Conservation (phyloP, 2,113 vertebrate species). For the Saccopteryx leptura region DNA sequence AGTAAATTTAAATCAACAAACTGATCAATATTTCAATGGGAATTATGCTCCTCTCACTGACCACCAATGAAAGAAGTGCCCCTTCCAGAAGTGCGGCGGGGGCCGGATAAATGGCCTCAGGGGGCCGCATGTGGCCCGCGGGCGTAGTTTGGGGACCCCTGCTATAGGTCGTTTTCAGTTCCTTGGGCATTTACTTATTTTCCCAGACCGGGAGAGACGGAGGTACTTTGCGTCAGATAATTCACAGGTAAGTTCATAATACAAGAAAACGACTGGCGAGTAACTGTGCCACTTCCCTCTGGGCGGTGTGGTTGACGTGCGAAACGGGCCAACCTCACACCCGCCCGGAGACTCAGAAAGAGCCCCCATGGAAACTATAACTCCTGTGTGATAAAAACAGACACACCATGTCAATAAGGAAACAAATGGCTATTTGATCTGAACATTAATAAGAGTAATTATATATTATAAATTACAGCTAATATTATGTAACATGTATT, state of each 20-base stretch:
- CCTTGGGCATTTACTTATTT: neutral
- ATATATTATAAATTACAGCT: neutral
- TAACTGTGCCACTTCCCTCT: neutral
- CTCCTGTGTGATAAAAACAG: neutral
- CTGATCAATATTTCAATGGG: too few relatives aligned
- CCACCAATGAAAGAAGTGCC: too few relatives aligned
- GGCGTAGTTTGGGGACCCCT: too few relatives aligned
- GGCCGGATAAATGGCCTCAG: too few relatives aligned
- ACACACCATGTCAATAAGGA: neutral
- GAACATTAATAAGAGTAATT: neutral
- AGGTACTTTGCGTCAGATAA: neutral
- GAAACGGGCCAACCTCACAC: neutral
- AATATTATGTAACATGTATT: neutral
- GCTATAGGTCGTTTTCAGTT: neutral
- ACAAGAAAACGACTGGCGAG: neutral
- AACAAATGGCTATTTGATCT: neutral
- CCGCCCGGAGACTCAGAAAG: too few relatives aligned
- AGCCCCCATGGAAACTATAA: neutral
- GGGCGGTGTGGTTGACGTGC: too few relatives aligned
- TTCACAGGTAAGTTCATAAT: neutral
- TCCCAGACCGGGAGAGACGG: neutral
- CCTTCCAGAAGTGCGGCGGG: too few relatives aligned
- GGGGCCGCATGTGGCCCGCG: too few relatives aligned
- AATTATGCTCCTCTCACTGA: too few relatives aligned
- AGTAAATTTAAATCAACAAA: too few relatives aligned